These are phyloP conservation scores for Scaptomyza tumidula DNA, from an alignment of 2,888 invertebrate genomes.

Conservation along the genomic window DNA sequence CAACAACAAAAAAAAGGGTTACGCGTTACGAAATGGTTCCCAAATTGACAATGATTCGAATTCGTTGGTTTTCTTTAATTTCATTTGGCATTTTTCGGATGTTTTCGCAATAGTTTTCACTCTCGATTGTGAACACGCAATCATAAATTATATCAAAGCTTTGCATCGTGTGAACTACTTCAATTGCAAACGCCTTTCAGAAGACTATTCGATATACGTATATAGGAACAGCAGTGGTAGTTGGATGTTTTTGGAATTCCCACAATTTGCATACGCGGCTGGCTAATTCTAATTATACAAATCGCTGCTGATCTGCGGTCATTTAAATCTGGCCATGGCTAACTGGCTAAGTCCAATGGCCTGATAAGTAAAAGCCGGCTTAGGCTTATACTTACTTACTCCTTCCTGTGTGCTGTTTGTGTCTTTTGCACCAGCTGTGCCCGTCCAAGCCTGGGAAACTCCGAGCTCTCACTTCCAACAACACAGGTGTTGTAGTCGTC, in stretches of 20 bases:
- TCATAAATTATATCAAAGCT: conserved; percentile 63
- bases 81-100: conserved; percentile 56
- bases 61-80: conserved; percentile 59
- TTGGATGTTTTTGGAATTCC: conserved; percentile 46
- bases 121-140: conserved; percentile 35
- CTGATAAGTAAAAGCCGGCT: conserved; percentile 70
- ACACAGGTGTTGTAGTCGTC: conserved; percentile 47
- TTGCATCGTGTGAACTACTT: conserved; percentile 46
- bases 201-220: not conserved
- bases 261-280: conserved; percentile 76
- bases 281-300: conserved; percentile 75
- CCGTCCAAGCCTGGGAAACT: conserved; percentile 70
- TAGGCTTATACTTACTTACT: conserved; percentile 68
- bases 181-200: conserved; percentile 30
- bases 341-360: conserved; percentile 64
- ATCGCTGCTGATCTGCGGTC: conserved; percentile 74
- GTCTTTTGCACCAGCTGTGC: conserved; percentile 65
- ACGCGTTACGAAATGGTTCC: conserved; percentile 25
- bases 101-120: conserved; percentile 64
- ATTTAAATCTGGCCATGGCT: conserved; percentile 76
- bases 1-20: conserved; percentile 37
- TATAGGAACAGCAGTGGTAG: not conserved
- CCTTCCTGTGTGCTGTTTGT: conserved; percentile 59
- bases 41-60: conserved; percentile 58
- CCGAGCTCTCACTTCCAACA: conserved; percentile 34